phyloP scores from a whole-genome alignment of 2,888 invertebrate species.

The Galerucella pusilla region DNA sequence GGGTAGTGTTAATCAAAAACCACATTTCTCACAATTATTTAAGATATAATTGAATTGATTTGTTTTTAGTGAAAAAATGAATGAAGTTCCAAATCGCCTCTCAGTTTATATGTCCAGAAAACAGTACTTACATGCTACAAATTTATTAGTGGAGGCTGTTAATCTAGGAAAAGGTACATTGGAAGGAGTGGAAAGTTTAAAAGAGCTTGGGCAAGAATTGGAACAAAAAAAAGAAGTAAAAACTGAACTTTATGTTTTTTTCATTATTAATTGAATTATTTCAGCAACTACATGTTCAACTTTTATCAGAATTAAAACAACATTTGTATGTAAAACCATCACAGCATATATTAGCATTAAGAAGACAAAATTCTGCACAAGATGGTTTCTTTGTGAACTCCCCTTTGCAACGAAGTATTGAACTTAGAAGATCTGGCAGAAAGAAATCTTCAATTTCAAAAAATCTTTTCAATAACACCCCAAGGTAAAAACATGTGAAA shows the following conservation, averaged over 20 bases:
- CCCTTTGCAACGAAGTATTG: slow-evolving; percentile 71
- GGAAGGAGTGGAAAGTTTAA: slow-evolving; percentile 84
- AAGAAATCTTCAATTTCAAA: slow-evolving; percentile 69
- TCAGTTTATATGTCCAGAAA: slow-evolving; percentile 75
- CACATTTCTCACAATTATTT: too few species aligned
- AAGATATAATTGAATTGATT: too few species aligned
- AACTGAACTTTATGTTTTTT: background rate
- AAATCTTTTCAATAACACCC: slow-evolving; percentile 66
- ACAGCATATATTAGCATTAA: slow-evolving; percentile 64
- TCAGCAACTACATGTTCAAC: slow-evolving; percentile 74
- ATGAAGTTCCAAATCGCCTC: slow-evolving; percentile 78
- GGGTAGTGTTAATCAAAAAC: too few species aligned
- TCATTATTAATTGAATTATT: slow-evolving; percentile 37
- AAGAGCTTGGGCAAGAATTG: slow-evolving; percentile 81
- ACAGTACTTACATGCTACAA: slow-evolving; percentile 88
- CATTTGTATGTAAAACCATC: slow-evolving; percentile 73
- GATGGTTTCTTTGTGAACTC: slow-evolving; percentile 64
- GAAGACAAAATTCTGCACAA: slow-evolving; percentile 72
- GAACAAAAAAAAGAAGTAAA: slow-evolving; percentile 73
- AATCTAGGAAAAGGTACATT: slow-evolving; percentile 77
- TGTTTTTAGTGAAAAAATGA: slow-evolving; percentile 74
- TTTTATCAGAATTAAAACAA: slow-evolving; percentile 77
- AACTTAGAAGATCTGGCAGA: slow-evolving; percentile 69
- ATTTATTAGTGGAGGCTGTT: slow-evolving; percentile 78
- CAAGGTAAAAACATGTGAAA: slow-evolving; percentile 17